Percentiles rank a stretch among this genome's conserved stretches.
Conservation (phyloP, 2,888 invertebrate species). For the Trichopoda pennipes region DNA sequence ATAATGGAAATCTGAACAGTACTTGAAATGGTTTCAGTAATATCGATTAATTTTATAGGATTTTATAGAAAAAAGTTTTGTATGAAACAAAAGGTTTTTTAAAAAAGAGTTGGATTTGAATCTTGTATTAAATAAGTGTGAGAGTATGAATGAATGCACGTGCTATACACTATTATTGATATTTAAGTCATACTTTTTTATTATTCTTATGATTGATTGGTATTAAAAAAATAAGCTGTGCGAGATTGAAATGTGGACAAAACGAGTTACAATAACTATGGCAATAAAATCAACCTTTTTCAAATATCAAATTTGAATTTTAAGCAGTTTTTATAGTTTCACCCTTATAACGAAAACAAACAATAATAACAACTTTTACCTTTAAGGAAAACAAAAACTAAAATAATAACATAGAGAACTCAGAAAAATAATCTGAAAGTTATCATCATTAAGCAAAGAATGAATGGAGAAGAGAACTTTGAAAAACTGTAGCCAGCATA, state of each 20-base stretch:
- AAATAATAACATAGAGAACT: too few species aligned
- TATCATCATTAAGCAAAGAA: slow-evolving; percentile 41
- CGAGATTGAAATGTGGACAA: slow-evolving; percentile 12
- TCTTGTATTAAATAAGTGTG: too few species aligned
- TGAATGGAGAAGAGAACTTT: not conserved
- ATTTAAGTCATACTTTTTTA: too few species aligned
- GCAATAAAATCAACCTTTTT: slow-evolving; percentile 58
- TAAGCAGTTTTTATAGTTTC: slow-evolving; percentile 42
- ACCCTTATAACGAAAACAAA: slow-evolving; percentile 17
- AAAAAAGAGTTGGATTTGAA: not conserved
- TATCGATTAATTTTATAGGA: too few species aligned
- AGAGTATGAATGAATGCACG: too few species aligned
- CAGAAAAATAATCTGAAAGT: slow-evolving; percentile 52
- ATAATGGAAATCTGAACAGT: too few species aligned
- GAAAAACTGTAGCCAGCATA: not conserved
- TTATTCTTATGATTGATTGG: not conserved
- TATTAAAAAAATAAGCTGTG: not conserved
- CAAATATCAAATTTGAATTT: slow-evolving; percentile 51
- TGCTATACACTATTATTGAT: too few species aligned
- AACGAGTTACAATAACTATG: slow-evolving; percentile 52
- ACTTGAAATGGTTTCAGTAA: too few species aligned
- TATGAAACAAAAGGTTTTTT: too few species aligned
- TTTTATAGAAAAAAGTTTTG: too few species aligned
- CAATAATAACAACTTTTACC: slow-evolving; percentile 39
- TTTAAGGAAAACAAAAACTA: slow-evolving; percentile 33